Base-by-base conservation (phyloP, 2,797 vertebrate species). In the Phrynocephalus vlangalii region DNA sequence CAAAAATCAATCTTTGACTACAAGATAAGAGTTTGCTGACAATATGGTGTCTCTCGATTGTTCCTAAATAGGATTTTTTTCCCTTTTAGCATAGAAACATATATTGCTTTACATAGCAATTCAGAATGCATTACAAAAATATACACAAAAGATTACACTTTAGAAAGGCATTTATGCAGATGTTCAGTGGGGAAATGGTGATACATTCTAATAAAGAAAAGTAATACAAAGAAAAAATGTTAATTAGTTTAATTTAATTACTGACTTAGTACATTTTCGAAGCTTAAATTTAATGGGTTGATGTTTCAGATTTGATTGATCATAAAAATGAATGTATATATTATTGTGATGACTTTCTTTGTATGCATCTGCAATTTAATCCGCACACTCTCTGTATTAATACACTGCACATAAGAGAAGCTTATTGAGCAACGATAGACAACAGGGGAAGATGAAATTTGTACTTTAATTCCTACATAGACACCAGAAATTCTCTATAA, bases 191-290 rank as follows among this genome's bases (percentile, higher is more conserved):
- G 89, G 93, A 52, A 91, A 91, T 66, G 87, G 91, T 90, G 84
- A 91, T 84, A 90, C 83, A 89, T 38, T 80, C 91, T 78, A 79
- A 38, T 90, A 90, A 94, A 94, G 84, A 26, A 8, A 50, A 91
- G 92, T 93, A 83, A 56, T 73, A 79, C 87, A 87, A 92, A 28
- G 71, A 93, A 92, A 95, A 95, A 94, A 95, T 95, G 91, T 90
- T 94, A 96, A 96, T 96, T 95, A 94, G 85, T 88, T 95, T 90
- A 89, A 81, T 92, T 94, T 95, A 95, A 95, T 95, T 95, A 89
- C 89, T 94, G 76, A 90, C 88, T 94, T 94, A 89, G 63, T 94
- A 86, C 73, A 86, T 75, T 16, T 26, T 95, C 87, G 85, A 93
- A 94, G 87, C 94, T 92, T 92, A 94, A 94, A 94, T 95, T 88